Evolutionary conservation across 2,888 invertebrate species (phyloP), one percentile per base, ranked within the genome.

Genomic region (Synergus japonicus): DNA sequence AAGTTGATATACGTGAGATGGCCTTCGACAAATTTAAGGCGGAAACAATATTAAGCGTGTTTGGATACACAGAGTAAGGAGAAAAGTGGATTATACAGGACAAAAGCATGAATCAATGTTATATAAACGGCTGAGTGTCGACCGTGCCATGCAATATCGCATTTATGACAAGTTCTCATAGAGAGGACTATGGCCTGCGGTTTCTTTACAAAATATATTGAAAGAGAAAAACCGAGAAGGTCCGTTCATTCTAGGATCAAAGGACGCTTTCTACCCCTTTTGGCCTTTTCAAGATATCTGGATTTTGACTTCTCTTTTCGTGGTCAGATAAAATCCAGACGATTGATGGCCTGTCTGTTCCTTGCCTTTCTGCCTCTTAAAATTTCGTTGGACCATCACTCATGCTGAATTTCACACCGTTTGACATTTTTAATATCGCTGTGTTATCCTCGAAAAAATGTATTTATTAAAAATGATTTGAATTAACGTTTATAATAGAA

Each of bases 81-180:
- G 73, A 49, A 69, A 54, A 79, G 76, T 65, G 76, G 77, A 79
- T 60, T 64, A 22, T 46, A 54, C 22, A 54, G 43, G 69, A 79
- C 78, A 81, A 81, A 73, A 76, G 78, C 76, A 73, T 76, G 77
- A 43, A 49, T 54, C 77, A 60, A 58, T 78, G 63, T 79, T 76
- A 76, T 63, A 76, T 67, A 63, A 79, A 77, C 78, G 58, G 76
- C 60, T 69, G 46, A 81, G 79, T 79, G 69, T 65, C 73, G 65
- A 73, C 66, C 22, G 37, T 73, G 64, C 73, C 41, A 37, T 73
- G 64, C 78, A 78, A 81, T 81, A 79, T 79, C 46, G 76, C 79
- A 81, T 78, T 81, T 79, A 81, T 81, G 79, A 79, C 64, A 22
- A 76, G n/a, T 77, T 79, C 66, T 77, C 44, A 60, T 60, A 46